Evolutionary conservation across 2,888 invertebrate genomes (phyloP).

Genomic region (Andrena praecox): DNA sequence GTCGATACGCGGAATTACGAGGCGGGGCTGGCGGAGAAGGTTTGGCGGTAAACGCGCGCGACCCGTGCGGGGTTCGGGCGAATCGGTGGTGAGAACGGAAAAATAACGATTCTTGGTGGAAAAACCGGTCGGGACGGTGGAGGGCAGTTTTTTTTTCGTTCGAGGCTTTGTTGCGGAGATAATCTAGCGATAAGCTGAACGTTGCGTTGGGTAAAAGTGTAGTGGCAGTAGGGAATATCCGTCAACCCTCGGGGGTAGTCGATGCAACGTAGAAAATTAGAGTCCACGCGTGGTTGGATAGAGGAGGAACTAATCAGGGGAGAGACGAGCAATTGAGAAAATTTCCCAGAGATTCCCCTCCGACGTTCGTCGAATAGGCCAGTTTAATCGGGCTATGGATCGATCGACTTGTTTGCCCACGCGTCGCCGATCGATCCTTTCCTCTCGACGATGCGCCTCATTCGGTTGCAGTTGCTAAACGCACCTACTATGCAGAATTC

Average conservation of each 20-base stretch:
- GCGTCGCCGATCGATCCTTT: constrained; percentile 23
- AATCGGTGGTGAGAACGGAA: neutral
- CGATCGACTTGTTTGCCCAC: constrained; percentile 26
- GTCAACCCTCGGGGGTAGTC: neutral
- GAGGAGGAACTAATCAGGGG: neutral
- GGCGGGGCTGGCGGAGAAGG: neutral
- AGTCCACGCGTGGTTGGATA: neutral
- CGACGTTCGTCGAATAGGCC: constrained; percentile 4
- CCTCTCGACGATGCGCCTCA: constrained; percentile 10
- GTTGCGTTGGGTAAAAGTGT: too few relatives aligned
- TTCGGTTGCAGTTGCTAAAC: constrained; percentile 22
- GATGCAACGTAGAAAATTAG: constrained; percentile 3
- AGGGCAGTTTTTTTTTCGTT: neutral
- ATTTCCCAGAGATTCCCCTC: neutral
- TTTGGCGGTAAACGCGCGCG: neutral
- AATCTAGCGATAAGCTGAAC: too few relatives aligned
- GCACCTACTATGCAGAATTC: constrained; percentile 39
- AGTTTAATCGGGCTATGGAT: constrained; percentile 8
- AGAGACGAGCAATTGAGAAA: neutral
- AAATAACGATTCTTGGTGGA: too few relatives aligned
- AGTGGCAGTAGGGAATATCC: neutral
- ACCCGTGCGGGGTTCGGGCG: neutral
- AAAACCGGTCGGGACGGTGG: neutral
- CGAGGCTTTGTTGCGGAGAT: neutral
- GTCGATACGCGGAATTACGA: constrained; percentile 13